A percentile compares a stretch with the other conserved stretches of the same genome.
Conservation (phyloP, 2,113 vertebrate genomes). For the Caretta caretta region DNA sequence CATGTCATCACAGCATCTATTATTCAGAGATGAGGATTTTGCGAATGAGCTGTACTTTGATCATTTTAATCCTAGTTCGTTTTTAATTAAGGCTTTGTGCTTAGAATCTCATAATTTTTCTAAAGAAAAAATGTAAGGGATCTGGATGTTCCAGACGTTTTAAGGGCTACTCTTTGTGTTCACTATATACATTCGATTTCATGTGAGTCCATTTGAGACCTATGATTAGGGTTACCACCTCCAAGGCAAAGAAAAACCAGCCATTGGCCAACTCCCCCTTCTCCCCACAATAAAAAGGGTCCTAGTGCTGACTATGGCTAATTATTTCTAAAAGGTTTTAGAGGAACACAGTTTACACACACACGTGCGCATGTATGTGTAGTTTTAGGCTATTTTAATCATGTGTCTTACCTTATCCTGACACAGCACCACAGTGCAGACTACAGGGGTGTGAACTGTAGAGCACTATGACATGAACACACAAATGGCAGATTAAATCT, state of each 20-base stretch:
- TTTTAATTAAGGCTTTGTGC: background rate
- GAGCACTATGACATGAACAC: background rate
- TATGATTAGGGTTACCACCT: background rate
- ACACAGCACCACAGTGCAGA: background rate
- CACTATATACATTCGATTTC: background rate
- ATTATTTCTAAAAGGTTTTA: background rate
- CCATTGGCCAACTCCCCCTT: background rate
- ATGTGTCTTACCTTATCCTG: background rate
- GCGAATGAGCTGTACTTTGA: background rate
- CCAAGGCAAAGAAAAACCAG: background rate
- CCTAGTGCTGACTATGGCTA: background rate
- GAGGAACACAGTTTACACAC: background rate
- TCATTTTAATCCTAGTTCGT: background rate
- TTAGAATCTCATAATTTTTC: background rate
- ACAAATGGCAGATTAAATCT: background rate
- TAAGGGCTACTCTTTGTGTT: background rate
- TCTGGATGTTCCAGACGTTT: background rate
- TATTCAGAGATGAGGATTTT: background rate
- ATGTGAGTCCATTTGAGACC: background rate
- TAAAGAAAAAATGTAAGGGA: background rate
- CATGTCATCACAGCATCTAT: background rate
- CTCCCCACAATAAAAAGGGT: background rate
- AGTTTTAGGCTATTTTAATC: background rate
- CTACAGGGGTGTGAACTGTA: background rate
- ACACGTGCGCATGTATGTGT: accelerated